Base-by-base conservation (phyloP, 2,113 vertebrate genomes). In the Ceratotherium simum region DNA sequence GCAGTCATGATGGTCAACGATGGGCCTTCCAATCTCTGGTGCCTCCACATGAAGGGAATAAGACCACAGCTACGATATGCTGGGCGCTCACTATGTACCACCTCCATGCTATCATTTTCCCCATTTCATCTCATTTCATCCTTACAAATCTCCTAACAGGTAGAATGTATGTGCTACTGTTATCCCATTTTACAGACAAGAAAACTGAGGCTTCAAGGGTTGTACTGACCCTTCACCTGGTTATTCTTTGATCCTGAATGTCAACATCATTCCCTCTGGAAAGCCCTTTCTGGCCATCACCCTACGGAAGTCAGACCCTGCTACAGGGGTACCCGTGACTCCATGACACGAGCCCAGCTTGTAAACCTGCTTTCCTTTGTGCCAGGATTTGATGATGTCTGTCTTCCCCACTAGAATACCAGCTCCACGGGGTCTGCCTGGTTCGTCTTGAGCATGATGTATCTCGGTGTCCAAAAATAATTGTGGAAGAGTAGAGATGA, bases 31-130 rank as follows among this genome's bases (percentile, higher is more conserved):
- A 4, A 23, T 29, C 69, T 25, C 13, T 1, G 4, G 13, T 27
- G 36, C 2, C 39, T 70, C 62, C 42, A 17, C 12, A 7, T 29
- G 17, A 39, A 94, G 17, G 36, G 23, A 72, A 25, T 18, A 25
- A 3, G 17, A 16, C 39, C 6, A 1, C 1, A 72, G 51, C 29
- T 46, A 11, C 17, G 65, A 72, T 9, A 46, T 1, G 5, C 6
- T 21, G 4, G 10, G 29, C 13, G 18, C 7, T 69, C 60, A 16
- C 18, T 11, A 21, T 0, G 7, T 6, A 20, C 51, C 42, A 60
- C 11, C 36, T 73, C 46, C 3, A 1, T 21, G 17, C 7, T 42
- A 36, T 16, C 62, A 21, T 39, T 20, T 36, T 46, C 87, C 31
- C 39, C 2, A 3, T 13, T 18, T 42, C 9, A 0, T 31, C 72